These are phyloP conservation scores for Philopotamus ludificatus DNA, from an alignment of 1,140 invertebrate genomes.

Conservation along the genomic window DNA sequence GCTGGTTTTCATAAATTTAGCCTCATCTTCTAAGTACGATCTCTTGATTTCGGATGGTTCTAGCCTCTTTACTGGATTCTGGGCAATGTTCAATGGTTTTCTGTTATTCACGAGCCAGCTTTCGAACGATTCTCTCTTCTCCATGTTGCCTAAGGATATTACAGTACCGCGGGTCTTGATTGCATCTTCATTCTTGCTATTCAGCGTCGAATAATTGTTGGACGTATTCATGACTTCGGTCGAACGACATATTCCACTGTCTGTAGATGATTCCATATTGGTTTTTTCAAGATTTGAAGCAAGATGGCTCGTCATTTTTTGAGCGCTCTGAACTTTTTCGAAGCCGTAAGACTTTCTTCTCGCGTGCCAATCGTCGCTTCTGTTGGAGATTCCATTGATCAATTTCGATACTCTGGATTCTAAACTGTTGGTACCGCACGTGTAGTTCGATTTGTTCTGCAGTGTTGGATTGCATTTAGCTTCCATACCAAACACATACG, in stretches of 20 bases:
- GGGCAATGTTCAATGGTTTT: slow-evolving; percentile 39
- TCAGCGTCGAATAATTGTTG: slow-evolving; percentile 7
- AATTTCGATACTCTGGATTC: slow-evolving; percentile 54
- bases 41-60: slow-evolving; percentile 40
- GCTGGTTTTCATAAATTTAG: too few species aligned
- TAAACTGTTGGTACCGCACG: slow-evolving; percentile 57
- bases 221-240: slow-evolving; percentile 60
- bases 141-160: slow-evolving; percentile 14
- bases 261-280: slow-evolving; percentile 66
- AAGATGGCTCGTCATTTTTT: slow-evolving; percentile 47
- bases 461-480: slow-evolving; percentile 39
- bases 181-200: neutral
- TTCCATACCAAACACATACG: slow-evolving; percentile 50
- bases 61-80: slow-evolving; percentile 40
- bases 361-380: slow-evolving; percentile 65
- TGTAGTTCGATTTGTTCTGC: slow-evolving; percentile 43
- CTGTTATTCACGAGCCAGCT: slow-evolving; percentile 52
- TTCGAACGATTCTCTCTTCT: slow-evolving; percentile 47
- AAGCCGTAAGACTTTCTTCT: slow-evolving; percentile 73
- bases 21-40: neutral
- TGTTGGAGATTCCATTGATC: slow-evolving; percentile 48
- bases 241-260: slow-evolving; percentile 70
- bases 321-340: slow-evolving; percentile 61
- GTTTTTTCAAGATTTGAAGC: slow-evolving; percentile 53
- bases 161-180: slow-evolving; percentile 18